Evolutionary conservation across 2,888 invertebrate genomes (phyloP), one percentile per base, ranked within the genome.

Genomic region (Hemithea aestivaria): DNA sequence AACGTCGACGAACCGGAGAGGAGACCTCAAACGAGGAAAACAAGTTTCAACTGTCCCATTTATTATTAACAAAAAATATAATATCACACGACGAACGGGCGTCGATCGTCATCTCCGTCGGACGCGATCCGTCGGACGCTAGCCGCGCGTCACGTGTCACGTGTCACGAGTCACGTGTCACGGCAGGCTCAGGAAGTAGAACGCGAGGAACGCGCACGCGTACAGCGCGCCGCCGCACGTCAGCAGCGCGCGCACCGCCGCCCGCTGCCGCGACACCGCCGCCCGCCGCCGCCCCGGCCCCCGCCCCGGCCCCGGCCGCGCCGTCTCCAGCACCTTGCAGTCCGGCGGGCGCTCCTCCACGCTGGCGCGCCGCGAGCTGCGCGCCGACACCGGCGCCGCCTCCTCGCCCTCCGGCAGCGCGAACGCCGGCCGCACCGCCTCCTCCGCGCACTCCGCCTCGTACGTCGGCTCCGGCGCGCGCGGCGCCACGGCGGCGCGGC

Each of bases 221-320:
- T 84, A 84, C 51, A 74, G 53, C 45, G 73, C 50, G 9, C 72
- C 69, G 66, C 89, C 89, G 60, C 90, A 87, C 42, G 89, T 85
- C 53, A 91, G 87, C 59, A 91, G 61, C 79, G 88, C 83, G 50
- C 87, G 87, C 66, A 89, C 78, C 40, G 90, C 72, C 22, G 57
- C 66, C 24, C 73, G 71, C 55, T 49, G 49, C 41, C 43, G 45
- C 79, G 85, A 56, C 85, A 88, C 36, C 3, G 3, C 3, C 16
- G 16, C 78, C 70, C 50, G 81, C 42, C 84, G 48, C 81, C 79
- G 67, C 35, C 68, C 69, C 61, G 82, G 73, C 38, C 83, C 52
- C 12, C 31, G 21, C 27, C 39, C 42, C 37, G 27, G 35, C 35
- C 27, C 45, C 30, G 9, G 27, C 36, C 71, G 73, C 65, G 65